Conservation (phyloP, 2,888 invertebrate genomes). For the Aelia acuminata region DNA sequence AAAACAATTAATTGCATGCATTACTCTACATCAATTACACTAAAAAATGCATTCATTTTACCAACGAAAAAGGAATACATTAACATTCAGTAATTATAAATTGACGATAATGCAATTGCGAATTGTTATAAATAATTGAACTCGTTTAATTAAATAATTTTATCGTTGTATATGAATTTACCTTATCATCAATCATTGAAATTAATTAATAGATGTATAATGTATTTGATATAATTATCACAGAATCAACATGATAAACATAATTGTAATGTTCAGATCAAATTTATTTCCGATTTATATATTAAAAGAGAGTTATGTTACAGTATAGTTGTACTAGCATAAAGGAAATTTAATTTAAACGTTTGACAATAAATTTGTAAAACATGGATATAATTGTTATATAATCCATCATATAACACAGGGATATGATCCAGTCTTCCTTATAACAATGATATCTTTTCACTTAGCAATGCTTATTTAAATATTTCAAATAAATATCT, state of each 20-base stretch:
- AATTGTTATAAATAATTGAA: neutral
- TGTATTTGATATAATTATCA: too few relatives aligned
- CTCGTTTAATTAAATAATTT: neutral
- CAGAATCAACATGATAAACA: neutral
- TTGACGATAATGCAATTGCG: neutral
- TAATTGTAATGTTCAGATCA: neutral
- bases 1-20: neutral
- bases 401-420: too few relatives aligned
- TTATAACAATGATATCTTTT: too few relatives aligned
- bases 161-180: neutral
- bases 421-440: too few relatives aligned
- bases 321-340: too few relatives aligned
- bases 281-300: too few relatives aligned
- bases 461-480: too few relatives aligned
- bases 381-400: too few relatives aligned
- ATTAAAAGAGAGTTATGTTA: too few relatives aligned
- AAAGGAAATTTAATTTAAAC: too few relatives aligned
- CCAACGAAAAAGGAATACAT: neutral
- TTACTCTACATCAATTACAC: neutral
- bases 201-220: neutral
- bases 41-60: neutral
- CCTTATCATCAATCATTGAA: neutral
- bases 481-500: too few relatives aligned
- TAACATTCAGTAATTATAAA: neutral
- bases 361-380: too few relatives aligned